These are phyloP conservation scores for Clavelina lepadiformis DNA, from an alignment of 23 tunicate species.

Conservation along the genomic window DNA sequence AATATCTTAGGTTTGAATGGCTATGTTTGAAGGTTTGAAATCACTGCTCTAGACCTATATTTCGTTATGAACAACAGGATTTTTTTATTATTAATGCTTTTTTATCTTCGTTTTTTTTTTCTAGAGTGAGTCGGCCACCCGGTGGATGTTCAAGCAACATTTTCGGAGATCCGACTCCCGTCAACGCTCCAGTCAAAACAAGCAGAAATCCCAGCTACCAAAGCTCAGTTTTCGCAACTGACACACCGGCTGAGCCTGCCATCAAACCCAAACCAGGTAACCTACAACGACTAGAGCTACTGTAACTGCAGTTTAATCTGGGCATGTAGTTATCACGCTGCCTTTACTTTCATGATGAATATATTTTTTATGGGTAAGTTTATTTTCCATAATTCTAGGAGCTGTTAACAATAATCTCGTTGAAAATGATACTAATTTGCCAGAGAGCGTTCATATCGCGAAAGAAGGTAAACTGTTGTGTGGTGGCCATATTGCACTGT, in stretches of 20 bases:
- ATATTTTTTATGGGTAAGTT: too few species aligned
- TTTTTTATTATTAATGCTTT: background rate
- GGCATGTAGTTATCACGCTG: too few species aligned
- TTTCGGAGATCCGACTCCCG: conserved; percentile 44
- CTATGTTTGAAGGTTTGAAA: background rate
- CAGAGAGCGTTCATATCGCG: too few species aligned
- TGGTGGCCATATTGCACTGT: too few species aligned
- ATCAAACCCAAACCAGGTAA: conserved; percentile 7
- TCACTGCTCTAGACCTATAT: background rate
- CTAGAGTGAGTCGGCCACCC: conserved; percentile 63
- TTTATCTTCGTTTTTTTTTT: background rate
- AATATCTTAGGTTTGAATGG: background rate
- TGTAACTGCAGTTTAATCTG: too few species aligned
- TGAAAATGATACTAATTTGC: too few species aligned
- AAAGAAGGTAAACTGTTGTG: too few species aligned
- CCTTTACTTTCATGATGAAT: too few species aligned
- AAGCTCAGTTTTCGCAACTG: conserved; percentile 41
- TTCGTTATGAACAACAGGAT: background rate
- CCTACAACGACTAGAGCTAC: background rate
- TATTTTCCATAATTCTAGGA: too few species aligned
- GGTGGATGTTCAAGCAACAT: conserved; percentile 83
- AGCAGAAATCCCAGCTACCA: conserved; percentile 40
- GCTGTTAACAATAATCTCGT: too few species aligned
- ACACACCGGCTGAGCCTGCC: background rate
- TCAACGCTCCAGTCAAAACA: background rate